Conservation (phyloP, 2,797 vertebrate genomes). For the Paramormyrops hopkinsi region DNA sequence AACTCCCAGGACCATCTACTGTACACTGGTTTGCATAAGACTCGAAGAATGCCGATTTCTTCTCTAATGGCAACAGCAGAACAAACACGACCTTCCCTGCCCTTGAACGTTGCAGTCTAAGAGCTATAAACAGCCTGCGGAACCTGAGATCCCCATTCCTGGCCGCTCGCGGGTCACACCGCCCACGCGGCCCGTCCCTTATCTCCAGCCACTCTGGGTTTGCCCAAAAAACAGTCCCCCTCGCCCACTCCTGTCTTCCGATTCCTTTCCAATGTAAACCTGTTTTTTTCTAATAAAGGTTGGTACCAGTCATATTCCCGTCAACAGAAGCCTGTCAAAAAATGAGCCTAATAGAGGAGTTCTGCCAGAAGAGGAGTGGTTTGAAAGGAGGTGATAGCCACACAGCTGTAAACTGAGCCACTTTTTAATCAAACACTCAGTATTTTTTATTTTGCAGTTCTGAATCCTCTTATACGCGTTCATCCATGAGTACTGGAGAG, state of each 20-base stretch:
- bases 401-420: neutral
- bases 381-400: neutral
- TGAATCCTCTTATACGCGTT: neutral
- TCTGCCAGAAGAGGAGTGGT: neutral
- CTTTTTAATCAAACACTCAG: neutral
- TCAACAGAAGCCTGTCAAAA: neutral
- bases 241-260: neutral
- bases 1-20: neutral
- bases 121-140: neutral
- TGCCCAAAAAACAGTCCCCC: neutral
- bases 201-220: neutral
- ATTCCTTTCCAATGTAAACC: neutral
- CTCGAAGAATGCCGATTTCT: neutral
- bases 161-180: neutral
- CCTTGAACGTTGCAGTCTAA: neutral
- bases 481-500: neutral
- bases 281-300: neutral
- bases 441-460: neutral
- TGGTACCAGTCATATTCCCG: neutral
- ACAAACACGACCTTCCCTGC: neutral
- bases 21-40: neutral
- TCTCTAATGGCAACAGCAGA: neutral
- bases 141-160: slow-evolving; percentile 1
- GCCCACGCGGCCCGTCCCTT: neutral
- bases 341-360: neutral